phyloP scores from a whole-genome alignment of 2,797 vertebrate species.

The Sebastes steindachneri region DNA sequence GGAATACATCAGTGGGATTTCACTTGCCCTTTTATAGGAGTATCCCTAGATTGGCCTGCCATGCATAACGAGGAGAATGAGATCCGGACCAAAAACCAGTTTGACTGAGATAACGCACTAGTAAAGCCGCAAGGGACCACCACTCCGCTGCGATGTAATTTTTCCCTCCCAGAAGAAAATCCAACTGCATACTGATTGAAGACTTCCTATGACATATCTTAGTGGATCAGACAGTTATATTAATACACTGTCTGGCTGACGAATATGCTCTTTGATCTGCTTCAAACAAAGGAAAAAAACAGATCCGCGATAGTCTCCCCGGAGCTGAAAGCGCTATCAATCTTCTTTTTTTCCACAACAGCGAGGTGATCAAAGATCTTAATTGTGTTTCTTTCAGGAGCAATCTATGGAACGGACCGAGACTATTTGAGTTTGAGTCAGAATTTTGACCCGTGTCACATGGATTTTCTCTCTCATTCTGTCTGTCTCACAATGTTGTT shows the following conservation, averaged over 20 bases:
- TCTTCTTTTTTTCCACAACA: conserved; percentile 36
- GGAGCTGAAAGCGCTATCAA: conserved; percentile 45
- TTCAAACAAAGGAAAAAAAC: conserved; percentile 21
- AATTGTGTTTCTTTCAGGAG: conserved; percentile 51
- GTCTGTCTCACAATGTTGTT: background rate
- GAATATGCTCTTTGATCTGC: conserved; percentile 62
- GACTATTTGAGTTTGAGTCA: background rate
- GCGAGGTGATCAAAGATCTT: conserved; percentile 61
- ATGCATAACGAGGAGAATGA: conserved; percentile 18
- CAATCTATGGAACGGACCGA: conserved; percentile 22
- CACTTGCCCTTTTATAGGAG: background rate
- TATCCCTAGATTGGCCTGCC: conserved; percentile 43
- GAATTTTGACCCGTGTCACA: conserved; percentile 1
- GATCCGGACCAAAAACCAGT: conserved; percentile 36
- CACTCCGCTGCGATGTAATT: background rate
- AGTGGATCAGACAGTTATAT: conserved; percentile 58
- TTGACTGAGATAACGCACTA: conserved; percentile 26
- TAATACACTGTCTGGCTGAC: conserved; percentile 55
- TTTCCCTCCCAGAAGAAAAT: conserved; percentile 25
- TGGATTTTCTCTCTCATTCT: background rate
- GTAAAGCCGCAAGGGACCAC: conserved; percentile 33
- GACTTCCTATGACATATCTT: conserved; percentile 42
- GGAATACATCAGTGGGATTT: conserved; percentile 37
- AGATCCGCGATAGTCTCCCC: background rate
- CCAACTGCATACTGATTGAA: conserved; percentile 39